Evolutionary conservation across 30 jellyfish, hydroid and myxozoan species (phyloP).

Genomic region (Pelagia noctiluca): DNA sequence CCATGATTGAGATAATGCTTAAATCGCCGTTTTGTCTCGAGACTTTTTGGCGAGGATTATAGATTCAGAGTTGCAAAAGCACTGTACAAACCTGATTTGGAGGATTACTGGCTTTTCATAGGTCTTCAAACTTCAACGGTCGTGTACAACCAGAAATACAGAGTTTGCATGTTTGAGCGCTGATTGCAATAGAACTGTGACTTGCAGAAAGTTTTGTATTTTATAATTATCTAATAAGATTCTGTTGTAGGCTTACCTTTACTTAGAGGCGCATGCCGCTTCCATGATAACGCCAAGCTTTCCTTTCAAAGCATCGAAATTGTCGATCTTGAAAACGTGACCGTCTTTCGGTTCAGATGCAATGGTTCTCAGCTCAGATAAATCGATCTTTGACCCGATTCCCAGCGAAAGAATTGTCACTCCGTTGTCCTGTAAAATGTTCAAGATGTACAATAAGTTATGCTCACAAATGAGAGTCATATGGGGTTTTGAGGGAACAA

Average conservation of each 20-base stretch:
- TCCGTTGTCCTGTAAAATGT: constrained; percentile 29
- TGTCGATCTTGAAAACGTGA: constrained; percentile 63
- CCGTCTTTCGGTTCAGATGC: constrained; percentile 63
- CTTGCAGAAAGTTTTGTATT: not conserved
- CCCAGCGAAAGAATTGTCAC: constrained; percentile 82
- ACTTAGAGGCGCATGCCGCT: constrained; percentile 40
- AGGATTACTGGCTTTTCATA: too few species aligned
- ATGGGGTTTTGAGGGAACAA: too few species aligned
- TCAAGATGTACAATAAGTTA: too few species aligned
- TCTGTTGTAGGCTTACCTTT: not conserved
- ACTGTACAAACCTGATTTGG: too few species aligned
- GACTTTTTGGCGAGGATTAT: too few species aligned
- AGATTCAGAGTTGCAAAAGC: too few species aligned
- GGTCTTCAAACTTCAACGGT: too few species aligned
- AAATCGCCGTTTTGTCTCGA: too few species aligned
- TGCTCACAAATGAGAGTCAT: too few species aligned
- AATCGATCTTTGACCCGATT: constrained; percentile 64
- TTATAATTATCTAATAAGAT: not conserved
- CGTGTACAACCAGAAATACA: too few species aligned
- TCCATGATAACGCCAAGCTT: constrained; percentile 49
- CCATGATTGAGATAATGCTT: too few species aligned
- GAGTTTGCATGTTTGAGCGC: too few species aligned
- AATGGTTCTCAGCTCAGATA: constrained; percentile 56
- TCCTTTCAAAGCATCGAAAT: constrained; percentile 54
- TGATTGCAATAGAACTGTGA: not conserved